A percentile compares a stretch with the other conserved stretches of the same genome.
These are phyloP conservation scores for Andrena chrysosceles DNA, from an alignment of 2,888 invertebrate species.

Conservation along the genomic window DNA sequence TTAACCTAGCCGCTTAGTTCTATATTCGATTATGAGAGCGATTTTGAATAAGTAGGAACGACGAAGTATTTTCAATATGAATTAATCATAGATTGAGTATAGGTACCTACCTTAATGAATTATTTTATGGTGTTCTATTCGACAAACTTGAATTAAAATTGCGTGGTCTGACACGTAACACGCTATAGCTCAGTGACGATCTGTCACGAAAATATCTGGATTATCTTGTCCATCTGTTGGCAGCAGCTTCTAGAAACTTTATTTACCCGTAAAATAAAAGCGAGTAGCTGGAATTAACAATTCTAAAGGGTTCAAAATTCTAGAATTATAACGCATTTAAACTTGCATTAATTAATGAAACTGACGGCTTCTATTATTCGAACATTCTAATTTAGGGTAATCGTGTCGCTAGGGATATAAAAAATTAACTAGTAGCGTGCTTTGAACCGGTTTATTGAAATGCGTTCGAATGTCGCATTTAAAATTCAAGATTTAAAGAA, in stretches of 20 bases:
- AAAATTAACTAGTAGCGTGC: not conserved
- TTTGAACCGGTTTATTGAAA: constrained; percentile 27
- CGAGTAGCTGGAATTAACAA: too few relatives aligned
- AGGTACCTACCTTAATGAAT: constrained; percentile 29
- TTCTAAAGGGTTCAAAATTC: too few relatives aligned
- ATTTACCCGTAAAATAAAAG: not conserved
- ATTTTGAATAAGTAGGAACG: not conserved
- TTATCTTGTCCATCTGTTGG: not conserved
- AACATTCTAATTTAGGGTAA: too few relatives aligned
- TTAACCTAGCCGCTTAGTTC: constrained; percentile 20
- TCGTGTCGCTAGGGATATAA: too few relatives aligned
- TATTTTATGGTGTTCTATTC: constrained; percentile 3
- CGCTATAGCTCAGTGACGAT: not conserved
- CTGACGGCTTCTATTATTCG: too few relatives aligned
- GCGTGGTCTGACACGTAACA: constrained; percentile 43
- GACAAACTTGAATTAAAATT: constrained; percentile 10
- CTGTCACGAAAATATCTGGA: not conserved
- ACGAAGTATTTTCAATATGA: not conserved
- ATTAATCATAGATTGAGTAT: not conserved
- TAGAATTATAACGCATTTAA: too few relatives aligned
- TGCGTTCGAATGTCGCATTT: constrained; percentile 22
- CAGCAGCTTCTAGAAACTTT: constrained; percentile 1
- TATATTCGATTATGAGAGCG: not conserved
- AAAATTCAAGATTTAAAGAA: constrained; percentile 18
- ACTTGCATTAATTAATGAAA: too few relatives aligned